Evolutionary conservation across 2,888 invertebrate species (phyloP).

Genomic region (Eilema griseolum): DNA sequence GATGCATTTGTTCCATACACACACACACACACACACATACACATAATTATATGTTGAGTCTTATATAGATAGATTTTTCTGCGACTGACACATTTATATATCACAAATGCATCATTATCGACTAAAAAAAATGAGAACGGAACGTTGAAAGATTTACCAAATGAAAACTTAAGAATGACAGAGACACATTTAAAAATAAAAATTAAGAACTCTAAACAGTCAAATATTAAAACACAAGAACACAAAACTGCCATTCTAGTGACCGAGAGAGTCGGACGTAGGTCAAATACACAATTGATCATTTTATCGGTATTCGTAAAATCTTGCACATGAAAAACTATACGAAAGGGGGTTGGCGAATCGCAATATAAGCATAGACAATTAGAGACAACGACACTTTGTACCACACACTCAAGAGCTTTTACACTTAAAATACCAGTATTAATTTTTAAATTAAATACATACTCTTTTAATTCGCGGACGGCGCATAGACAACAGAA

Average conservation of each 20-base stretch:
- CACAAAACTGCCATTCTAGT: slow-evolving; percentile 1
- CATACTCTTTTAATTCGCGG: slow-evolving; percentile 40
- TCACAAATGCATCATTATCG: slow-evolving; percentile 54
- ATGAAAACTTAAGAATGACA: slow-evolving; percentile 23
- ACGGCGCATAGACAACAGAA: slow-evolving; percentile 71
- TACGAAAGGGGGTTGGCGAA: slow-evolving; percentile 39
- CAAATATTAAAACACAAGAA: background rate
- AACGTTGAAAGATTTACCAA: slow-evolving; percentile 34
- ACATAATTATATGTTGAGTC: slow-evolving; percentile 10
- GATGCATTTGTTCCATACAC: slow-evolving; percentile 48
- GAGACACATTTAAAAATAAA: slow-evolving; percentile 14
- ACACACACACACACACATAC: slow-evolving; percentile 22
- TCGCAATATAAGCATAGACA: slow-evolving; percentile 60
- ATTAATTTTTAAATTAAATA: slow-evolving; percentile 51
- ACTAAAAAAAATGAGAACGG: slow-evolving; percentile 22
- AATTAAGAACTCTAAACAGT: slow-evolving; percentile 10
- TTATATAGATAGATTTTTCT: slow-evolving; percentile 17
- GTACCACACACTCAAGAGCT: slow-evolving; percentile 81
- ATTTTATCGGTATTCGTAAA: slow-evolving; percentile 25
- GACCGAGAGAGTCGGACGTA: background rate
- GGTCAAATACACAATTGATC: slow-evolving; percentile 33
- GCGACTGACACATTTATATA: slow-evolving; percentile 32
- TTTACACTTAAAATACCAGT: slow-evolving; percentile 69
- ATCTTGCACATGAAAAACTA: slow-evolving; percentile 22
- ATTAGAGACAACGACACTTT: slow-evolving; percentile 84